phyloP scores from a whole-genome alignment of 2,797 vertebrate species.

The Lutjanus argentimaculatus region DNA sequence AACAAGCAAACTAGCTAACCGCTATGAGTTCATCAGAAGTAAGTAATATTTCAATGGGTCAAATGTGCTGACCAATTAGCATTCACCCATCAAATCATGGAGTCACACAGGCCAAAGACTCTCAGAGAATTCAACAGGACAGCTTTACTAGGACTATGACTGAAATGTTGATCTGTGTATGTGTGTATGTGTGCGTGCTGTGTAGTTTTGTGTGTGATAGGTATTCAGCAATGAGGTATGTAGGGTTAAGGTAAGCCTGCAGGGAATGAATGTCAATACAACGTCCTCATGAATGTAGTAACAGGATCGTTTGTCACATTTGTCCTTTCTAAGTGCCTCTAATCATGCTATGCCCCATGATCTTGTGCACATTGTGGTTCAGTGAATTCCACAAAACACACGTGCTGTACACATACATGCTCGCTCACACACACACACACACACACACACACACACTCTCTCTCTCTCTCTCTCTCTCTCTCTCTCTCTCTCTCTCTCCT shows the following conservation, averaged over 20 bases:
- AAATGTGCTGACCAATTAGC: slow-evolving; percentile 1
- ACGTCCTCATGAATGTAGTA: background rate
- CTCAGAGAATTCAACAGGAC: background rate
- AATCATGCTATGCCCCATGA: background rate
- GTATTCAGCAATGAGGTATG: background rate
- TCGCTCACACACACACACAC: slow-evolving; percentile 24
- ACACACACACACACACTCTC: slow-evolving; percentile 38
- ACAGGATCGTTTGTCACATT: background rate
- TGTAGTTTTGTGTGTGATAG: background rate
- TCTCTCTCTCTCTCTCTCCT: too few species aligned
- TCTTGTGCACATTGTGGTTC: background rate
- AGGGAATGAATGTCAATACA: background rate
- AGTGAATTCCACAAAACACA: background rate
- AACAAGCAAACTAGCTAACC: too few species aligned
- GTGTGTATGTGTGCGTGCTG: background rate
- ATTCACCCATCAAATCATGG: background rate
- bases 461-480: too few species aligned
- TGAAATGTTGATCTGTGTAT: slow-evolving; percentile 14
- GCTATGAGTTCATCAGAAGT: too few species aligned
- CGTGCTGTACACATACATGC: background rate
- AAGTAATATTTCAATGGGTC: slow-evolving; percentile 10
- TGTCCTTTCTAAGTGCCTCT: slow-evolving; percentile 9
- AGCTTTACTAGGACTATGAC: background rate
- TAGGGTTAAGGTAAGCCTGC: background rate
- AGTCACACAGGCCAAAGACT: slow-evolving; percentile 7